Base-by-base conservation (phyloP, 2,888 invertebrate genomes). In the Euzophera pinguis region DNA sequence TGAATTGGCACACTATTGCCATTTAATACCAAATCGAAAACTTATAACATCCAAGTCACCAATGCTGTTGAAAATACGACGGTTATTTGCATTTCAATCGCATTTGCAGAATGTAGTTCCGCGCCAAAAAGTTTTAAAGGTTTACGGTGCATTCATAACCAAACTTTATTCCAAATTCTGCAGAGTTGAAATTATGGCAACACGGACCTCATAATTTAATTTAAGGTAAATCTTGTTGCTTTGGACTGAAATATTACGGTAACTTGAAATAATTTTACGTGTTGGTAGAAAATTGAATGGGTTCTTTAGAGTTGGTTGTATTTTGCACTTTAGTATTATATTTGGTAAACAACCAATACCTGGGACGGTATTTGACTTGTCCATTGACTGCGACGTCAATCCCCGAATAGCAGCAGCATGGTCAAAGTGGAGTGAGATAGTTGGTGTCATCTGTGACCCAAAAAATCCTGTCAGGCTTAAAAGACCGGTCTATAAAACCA, bases 71-170 rank as follows among this genome's bases (percentile, higher is more conserved):
- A 37, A 43, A 43, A 50, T 54, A 14, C 13, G 35, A 27, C 12
- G 29, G 50, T 38, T 42, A 57, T 59, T 59, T 57, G 57, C 59
- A 57, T 57, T 48, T 54, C 53, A 53, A 59, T 53, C 55, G 52
- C 56, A 53, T 56, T 59, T 47, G 34, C 47, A 34, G 16, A 47
- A 47, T 34, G 29, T 27, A n/a, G 27, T 42, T 17, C 22, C 13
- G 16, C 47, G n/a, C 9, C 47, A 14, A 35, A 47, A 47, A 39
- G 16, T 14, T 14, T 39, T 9, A 6, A 4, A 38, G 37, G 37
- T 38, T 38, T 1, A 38, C 39, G 8, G 12, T 35, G 43, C 29
- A 27, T 43, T 27, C 27, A 27, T 8, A 43, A 27, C 12, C 6
- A 27, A 6, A 43, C 29, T 43, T 27, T 43, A 29, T 29, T 43